Conservation (phyloP, 1,140 invertebrate genomes). For the Lordiphosa collinella region DNA sequence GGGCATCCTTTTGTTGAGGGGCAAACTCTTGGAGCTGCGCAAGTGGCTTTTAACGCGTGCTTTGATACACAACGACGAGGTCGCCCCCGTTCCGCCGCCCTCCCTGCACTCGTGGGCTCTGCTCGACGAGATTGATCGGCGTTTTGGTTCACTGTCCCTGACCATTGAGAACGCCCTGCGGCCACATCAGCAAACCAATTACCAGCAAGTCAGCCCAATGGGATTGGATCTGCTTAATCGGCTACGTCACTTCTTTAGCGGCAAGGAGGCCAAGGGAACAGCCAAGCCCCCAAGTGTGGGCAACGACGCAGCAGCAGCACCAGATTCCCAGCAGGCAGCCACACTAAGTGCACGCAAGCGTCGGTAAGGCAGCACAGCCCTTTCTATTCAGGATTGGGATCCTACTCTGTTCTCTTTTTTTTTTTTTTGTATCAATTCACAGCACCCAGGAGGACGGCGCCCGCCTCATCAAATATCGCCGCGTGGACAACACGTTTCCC, state of each 20-base stretch:
- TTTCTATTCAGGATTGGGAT: neutral
- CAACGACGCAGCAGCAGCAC: neutral
- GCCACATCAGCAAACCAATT: no score
- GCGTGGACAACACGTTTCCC: slow-evolving; percentile 69
- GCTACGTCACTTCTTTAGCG: slow-evolving; percentile 35
- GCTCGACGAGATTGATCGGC: no score
- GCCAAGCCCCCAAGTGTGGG: neutral
- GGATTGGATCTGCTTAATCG: slow-evolving; percentile 44
- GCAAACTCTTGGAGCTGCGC: no score
- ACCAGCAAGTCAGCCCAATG: slow-evolving; percentile 29
- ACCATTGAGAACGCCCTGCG: no score
- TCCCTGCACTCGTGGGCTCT: no score
- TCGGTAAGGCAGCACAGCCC: neutral
- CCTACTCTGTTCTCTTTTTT: neutral
- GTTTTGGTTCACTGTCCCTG: no score
- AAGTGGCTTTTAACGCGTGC: no score
- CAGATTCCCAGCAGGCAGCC: neutral
- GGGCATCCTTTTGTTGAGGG: no score
- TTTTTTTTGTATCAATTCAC: neutral
- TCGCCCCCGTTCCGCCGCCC: no score
- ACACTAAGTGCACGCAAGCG: no score
- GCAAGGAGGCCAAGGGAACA: slow-evolving; percentile 24
- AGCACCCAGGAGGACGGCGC: neutral
- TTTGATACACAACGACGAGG: no score
- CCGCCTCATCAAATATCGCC: slow-evolving; percentile 56